Conservation (phyloP, 2,113 vertebrate species). For the Chitala chitala region DNA sequence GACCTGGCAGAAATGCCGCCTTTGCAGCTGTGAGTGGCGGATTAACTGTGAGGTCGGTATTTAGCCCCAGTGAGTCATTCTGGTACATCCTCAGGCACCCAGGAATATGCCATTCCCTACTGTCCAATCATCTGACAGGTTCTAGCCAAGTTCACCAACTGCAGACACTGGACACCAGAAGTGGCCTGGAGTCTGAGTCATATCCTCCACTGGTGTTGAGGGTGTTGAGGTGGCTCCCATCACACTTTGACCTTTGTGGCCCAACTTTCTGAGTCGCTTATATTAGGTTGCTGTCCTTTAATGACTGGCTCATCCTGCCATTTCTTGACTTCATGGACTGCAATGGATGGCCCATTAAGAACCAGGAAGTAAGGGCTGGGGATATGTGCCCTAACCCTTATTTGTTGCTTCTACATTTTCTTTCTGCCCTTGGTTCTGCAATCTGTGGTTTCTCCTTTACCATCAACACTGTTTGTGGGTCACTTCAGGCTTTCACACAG, state of each 20-base stretch:
- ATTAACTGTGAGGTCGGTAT: neutral
- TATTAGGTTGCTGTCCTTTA: neutral
- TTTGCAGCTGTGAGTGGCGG: conserved; percentile 1
- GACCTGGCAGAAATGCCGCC: neutral
- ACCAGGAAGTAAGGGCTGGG: no score
- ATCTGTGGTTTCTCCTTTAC: no score
- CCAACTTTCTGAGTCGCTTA: neutral
- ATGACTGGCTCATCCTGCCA: neutral
- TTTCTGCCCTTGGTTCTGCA: no score
- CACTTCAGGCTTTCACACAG: no score
- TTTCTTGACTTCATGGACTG: no score
- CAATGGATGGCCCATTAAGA: no score
- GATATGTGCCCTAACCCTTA: no score
- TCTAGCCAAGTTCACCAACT: conserved; percentile 1
- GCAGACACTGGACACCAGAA: conserved; percentile 1
- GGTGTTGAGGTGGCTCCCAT: neutral
- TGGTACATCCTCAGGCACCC: neutral
- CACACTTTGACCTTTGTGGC: neutral
- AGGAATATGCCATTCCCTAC: neutral
- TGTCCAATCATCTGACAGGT: neutral
- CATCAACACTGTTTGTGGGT: no score
- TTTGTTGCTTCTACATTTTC: no score
- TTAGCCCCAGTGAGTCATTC: conserved; percentile 9
- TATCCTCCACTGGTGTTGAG: neutral
- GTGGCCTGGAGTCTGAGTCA: conserved; percentile 12